Base-by-base conservation (phyloP, 2,113 vertebrate species). In the Prietella phreatophila region DNA sequence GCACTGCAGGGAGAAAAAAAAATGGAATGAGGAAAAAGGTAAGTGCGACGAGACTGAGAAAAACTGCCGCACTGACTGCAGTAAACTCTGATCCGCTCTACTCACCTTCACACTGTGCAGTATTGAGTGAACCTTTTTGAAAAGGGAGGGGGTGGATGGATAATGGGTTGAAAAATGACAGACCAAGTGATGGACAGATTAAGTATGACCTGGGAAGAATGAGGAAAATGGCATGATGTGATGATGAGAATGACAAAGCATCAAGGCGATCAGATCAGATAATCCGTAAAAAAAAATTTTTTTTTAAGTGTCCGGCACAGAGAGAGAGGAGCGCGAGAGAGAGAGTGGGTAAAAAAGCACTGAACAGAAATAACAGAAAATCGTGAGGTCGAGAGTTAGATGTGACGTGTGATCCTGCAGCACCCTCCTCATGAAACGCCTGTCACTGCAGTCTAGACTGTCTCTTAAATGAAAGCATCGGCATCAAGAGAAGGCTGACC, bases 381-480 rank as follows among this genome's bases (percentile, higher is more conserved):
- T 27, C 36, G 85, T 39, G 76, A 81, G 85, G 39, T 65, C 15
- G 79, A 78, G 76, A 88, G 85, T 83, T 76, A 56, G 82, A 87
- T 33, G 80, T 76, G 90, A 30, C 87, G 89, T 84, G 53, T 80
- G 89, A 88, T 83, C 85, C 82, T 80, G 85, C 82, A 86, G 90
- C 80, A 83, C 36, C 83, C 75, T 89, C 84, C 88, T 89, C 85
- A 82, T 89, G 90, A 90, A 89, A 89, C 83, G 81, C 83, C 83
- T 60, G 87, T 85, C 87, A 90, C 86, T 91, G 90, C 90, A 91
- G 90, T 91, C 90, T 90, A 91, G 90, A 91, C 89, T 89, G 83
- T 56, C 86, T 83, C 87, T 89, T 87, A 76, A 89, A 88, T 60
- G 55, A 86, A 87, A 88, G 75, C 80, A 86, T 56, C 80, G 53